A percentile compares a stretch with the other conserved stretches of the same genome.
phyloP scores from a whole-genome alignment of 2,113 vertebrate species.

The Pogonocichla stellata region DNA sequence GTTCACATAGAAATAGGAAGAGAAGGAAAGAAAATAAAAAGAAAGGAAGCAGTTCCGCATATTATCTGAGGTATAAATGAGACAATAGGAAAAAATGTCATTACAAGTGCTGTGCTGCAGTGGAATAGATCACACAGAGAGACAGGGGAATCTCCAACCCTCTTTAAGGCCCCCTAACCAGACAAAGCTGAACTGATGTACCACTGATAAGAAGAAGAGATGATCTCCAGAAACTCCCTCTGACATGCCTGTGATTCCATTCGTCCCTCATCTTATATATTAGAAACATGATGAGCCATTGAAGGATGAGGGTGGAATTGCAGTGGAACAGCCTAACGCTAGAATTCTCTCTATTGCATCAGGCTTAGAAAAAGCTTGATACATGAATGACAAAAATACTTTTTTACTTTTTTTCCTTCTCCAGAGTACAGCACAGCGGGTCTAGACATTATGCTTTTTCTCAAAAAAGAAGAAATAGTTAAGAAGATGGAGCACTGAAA shows the following conservation, averaged over 20 bases:
- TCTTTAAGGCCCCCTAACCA: neutral
- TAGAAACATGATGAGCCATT: neutral
- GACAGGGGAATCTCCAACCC: neutral
- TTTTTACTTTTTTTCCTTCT: neutral
- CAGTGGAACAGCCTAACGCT: neutral
- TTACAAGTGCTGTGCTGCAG: neutral
- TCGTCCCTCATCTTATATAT: neutral
- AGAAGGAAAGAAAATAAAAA: neutral
- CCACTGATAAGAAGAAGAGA: neutral
- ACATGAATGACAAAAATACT: neutral
- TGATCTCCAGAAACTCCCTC: neutral
- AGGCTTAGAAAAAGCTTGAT: neutral
- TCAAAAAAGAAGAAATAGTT: neutral
- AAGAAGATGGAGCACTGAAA: neutral
- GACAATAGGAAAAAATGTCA: neutral
- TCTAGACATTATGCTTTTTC: neutral
- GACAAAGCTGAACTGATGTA: neutral
- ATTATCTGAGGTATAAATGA: neutral
- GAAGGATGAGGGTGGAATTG: neutral
- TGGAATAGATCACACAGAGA: neutral
- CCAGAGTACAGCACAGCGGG: neutral
- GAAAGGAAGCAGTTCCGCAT: neutral
- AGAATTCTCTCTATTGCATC: neutral
- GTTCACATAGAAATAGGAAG: neutral
- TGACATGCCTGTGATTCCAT: neutral